Conservation (phyloP, 2,888 invertebrate genomes). For the Pheosia tremula region DNA sequence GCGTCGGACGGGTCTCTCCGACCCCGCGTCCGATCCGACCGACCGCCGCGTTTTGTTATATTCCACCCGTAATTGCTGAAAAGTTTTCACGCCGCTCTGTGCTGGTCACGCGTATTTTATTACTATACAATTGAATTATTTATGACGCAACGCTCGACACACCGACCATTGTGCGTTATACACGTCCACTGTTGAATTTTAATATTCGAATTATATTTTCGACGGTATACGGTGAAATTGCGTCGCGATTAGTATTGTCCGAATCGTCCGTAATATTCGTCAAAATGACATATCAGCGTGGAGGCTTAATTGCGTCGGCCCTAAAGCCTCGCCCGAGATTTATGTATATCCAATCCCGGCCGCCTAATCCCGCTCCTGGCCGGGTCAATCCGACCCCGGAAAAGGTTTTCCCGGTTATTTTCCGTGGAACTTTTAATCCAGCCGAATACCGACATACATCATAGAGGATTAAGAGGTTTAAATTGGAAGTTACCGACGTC, state of each 20-base stretch:
- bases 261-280: conserved; percentile 56
- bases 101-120: conserved; percentile 83
- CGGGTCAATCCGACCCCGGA: conserved; percentile 83
- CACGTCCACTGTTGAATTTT: conserved; percentile 76
- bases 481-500: conserved; percentile 85
- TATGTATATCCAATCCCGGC: conserved; percentile 84
- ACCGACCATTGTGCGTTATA: conserved; percentile 71
- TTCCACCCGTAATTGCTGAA: conserved; percentile 83
- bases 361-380: conserved; percentile 80
- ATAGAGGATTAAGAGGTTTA: conserved; percentile 85
- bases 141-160: conserved; percentile 73
- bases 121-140: conserved; percentile 85
- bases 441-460: conserved; percentile 84
- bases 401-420: conserved; percentile 85
- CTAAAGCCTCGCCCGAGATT: conserved; percentile 80
- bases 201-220: conserved; percentile 75
- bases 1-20: conserved; percentile 53
- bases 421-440: conserved; percentile 85
- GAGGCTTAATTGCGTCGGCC: conserved; percentile 81
- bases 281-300: conserved; percentile 78
- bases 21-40: conserved; percentile 60
- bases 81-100: conserved; percentile 81
- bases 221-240: conserved; percentile 46
- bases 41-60: conserved; percentile 80
- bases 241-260: conserved; percentile 64